A percentile compares a stretch with the other conserved stretches of the same genome.
phyloP scores from a whole-genome alignment of 2,797 vertebrate species.

The Lemur catta region DNA sequence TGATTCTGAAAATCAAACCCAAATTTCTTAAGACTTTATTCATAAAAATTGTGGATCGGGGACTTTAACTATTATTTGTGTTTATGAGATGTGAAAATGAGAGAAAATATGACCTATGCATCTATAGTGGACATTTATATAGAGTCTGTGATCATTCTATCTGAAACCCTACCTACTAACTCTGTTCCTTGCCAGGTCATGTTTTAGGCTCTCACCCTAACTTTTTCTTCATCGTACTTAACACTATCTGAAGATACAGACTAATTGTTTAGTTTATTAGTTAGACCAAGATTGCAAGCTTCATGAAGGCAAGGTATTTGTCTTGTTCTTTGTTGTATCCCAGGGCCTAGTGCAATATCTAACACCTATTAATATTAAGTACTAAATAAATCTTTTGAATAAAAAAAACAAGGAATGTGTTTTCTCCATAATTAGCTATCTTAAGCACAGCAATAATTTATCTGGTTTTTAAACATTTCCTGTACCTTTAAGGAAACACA shows the following conservation, averaged over 20 bases:
- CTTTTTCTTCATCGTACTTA: not conserved
- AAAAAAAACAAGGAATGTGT: not conserved
- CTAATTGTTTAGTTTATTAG: not conserved
- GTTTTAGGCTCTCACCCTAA: not conserved
- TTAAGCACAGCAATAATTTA: not conserved
- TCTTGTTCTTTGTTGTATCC: not conserved
- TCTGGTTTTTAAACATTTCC: not conserved
- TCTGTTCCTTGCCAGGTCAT: not conserved
- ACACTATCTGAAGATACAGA: not conserved
- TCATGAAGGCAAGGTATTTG: not conserved
- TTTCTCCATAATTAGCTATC: not conserved
- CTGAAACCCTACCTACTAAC: not conserved
- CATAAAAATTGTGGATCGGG: not conserved
- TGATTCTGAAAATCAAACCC: conserved; percentile 42
- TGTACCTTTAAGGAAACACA: not conserved
- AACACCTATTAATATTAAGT: not conserved
- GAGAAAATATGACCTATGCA: not conserved
- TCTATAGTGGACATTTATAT: too few relatives aligned
- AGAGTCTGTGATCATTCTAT: not conserved
- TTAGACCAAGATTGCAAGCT: not conserved
- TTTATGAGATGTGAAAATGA: not conserved
- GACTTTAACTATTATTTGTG: not conserved
- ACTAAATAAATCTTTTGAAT: not conserved
- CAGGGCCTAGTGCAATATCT: not conserved
- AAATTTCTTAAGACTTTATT: not conserved